phyloP scores from a whole-genome alignment of 1,140 invertebrate species.

The Penaeus indicus region DNA sequence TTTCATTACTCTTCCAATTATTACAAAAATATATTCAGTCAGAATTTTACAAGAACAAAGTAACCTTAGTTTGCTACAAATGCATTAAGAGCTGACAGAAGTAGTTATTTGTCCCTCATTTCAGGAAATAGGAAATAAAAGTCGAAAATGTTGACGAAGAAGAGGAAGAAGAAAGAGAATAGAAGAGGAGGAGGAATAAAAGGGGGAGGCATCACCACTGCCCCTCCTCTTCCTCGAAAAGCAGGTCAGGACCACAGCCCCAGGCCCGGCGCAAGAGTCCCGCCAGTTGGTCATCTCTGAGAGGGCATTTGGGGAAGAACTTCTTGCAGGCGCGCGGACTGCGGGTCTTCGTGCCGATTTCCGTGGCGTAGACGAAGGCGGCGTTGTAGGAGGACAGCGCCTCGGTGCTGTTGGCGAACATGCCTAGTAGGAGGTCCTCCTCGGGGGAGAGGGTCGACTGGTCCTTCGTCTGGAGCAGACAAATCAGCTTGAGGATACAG shows the following conservation, averaged over 20 bases:
- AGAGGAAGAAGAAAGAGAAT: too few species aligned
- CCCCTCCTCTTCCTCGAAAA: too few species aligned
- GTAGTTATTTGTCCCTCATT: too few species aligned
- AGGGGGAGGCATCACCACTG: too few species aligned
- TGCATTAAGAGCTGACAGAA: too few species aligned
- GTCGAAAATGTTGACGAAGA: too few species aligned
- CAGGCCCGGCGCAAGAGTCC: constrained; percentile 26
- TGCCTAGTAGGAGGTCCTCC: constrained; percentile 9
- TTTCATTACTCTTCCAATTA: neutral
- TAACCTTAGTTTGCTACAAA: too few species aligned
- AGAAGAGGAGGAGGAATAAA: too few species aligned
- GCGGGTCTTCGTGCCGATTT: constrained; percentile 21
- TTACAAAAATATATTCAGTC: neutral
- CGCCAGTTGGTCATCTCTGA: neutral
- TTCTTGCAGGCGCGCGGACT: constrained; percentile 27
- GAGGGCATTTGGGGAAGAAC: constrained; percentile 42
- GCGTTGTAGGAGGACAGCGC: constrained; percentile 30
- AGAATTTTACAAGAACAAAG: too few species aligned
- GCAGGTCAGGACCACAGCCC: constrained; percentile 12
- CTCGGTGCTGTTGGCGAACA: constrained; percentile 37
- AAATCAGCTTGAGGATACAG: constrained; percentile 19
- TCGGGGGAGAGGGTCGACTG: neutral
- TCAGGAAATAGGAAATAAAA: too few species aligned
- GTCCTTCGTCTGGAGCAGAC: constrained; percentile 43
- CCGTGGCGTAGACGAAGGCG: constrained; percentile 40